Conservation (phyloP, 2,797 vertebrate genomes). For the Fratercula arctica region DNA sequence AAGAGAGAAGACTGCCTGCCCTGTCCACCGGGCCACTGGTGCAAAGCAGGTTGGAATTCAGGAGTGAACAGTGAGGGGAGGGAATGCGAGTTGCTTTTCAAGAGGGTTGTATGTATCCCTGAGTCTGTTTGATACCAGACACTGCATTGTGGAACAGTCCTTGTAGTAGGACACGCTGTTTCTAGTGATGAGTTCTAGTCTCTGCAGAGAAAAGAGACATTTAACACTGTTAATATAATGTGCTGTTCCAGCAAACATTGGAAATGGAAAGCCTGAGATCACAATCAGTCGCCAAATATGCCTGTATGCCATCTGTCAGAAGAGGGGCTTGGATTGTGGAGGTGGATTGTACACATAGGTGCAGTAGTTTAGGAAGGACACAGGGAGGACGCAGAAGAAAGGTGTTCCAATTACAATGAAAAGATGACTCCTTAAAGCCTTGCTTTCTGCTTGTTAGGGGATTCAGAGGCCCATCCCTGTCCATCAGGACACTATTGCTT, state of each 20-base stretch:
- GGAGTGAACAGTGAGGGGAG: background rate
- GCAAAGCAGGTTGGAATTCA: constrained; percentile 81
- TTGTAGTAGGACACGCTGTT: background rate
- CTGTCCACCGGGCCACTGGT: constrained; percentile 87
- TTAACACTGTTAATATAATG: background rate
- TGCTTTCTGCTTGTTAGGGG: constrained; percentile 72
- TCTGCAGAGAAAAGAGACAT: background rate
- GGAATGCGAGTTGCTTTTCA: background rate
- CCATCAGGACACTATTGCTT: constrained; percentile 87
- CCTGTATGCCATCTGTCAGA: background rate
- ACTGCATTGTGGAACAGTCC: background rate
- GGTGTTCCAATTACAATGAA: accelerated
- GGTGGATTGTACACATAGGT: background rate
- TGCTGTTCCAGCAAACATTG: background rate
- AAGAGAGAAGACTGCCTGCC: constrained; percentile 81
- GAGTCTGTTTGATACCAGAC: background rate
- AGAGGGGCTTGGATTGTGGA: background rate
- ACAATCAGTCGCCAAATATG: background rate
- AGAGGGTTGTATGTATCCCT: no score
- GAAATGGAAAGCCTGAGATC: background rate
- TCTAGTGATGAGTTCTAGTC: background rate
- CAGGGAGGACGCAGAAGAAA: background rate
- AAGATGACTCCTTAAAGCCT: background rate
- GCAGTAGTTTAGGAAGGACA: background rate
- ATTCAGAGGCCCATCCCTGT: constrained; percentile 76